phyloP scores from a whole-genome alignment of 2,888 invertebrate species.

The Tipula vernalis region DNA sequence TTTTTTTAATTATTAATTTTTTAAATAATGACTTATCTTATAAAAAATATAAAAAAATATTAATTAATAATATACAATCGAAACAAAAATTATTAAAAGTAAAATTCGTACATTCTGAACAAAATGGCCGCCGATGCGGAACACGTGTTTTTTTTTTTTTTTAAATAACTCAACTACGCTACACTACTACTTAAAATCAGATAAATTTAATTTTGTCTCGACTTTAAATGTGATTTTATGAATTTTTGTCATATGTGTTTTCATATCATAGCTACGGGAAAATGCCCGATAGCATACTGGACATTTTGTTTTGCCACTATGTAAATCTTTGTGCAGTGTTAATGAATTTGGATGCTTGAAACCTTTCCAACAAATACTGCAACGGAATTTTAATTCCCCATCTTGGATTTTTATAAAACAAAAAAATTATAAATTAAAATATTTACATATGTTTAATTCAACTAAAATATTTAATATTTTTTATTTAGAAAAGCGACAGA shows the following conservation, averaged over 20 bases:
- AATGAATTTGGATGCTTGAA: conserved; percentile 50
- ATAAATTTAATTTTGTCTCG: conserved; percentile 14
- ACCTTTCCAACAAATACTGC: conserved; percentile 48
- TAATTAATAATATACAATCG: not conserved
- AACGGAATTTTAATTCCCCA: conserved; percentile 41
- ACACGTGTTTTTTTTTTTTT: not conserved
- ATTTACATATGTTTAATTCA: not conserved
- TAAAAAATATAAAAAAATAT: not conserved
- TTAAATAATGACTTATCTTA: not conserved
- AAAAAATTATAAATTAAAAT: not conserved
- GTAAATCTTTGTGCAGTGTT: conserved; percentile 48
- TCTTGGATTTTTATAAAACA: not conserved
- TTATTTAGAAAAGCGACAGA: not conserved
- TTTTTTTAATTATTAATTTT: not conserved
- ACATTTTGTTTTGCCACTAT: conserved; percentile 49
- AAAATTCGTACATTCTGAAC: not conserved
- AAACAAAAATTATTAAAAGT: not conserved
- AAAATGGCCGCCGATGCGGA: not conserved
- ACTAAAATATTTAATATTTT: not conserved
- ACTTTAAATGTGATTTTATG: conserved; percentile 34
- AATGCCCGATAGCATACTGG: conserved; percentile 48
- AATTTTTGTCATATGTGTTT: conserved; percentile 45
- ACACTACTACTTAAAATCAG: not conserved
- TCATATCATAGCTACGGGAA: conserved; percentile 49
- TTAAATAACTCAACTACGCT: not conserved